Evolutionary conservation across 2,888 invertebrate species (phyloP).

Genomic region (Nycteola revayana): DNA sequence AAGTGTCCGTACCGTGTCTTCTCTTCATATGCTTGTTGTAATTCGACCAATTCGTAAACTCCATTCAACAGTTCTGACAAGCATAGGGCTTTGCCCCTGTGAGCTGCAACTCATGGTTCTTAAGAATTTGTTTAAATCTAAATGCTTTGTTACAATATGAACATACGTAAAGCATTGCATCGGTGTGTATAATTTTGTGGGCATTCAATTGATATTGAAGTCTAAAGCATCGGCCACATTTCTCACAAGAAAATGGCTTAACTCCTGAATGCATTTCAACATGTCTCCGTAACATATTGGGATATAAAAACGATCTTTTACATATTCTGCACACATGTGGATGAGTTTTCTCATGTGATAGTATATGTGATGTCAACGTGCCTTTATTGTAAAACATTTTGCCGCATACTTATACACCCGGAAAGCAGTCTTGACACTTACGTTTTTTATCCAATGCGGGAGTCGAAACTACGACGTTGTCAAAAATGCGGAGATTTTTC

Average conservation of each 20-base stretch:
- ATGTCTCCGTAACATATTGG: constrained; percentile 67
- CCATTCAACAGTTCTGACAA: constrained; percentile 85
- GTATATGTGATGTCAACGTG: constrained; percentile 66
- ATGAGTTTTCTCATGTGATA: constrained; percentile 65
- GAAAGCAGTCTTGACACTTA: too few species aligned
- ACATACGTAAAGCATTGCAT: constrained; percentile 89
- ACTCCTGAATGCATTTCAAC: constrained; percentile 72
- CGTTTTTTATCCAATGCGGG: too few species aligned
- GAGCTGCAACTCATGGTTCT: constrained; percentile 88
- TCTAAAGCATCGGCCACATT: constrained; percentile 73
- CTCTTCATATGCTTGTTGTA: constrained; percentile 92
- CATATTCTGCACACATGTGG: constrained; percentile 70
- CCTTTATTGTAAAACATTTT: constrained; percentile 74
- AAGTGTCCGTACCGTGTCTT: constrained; percentile 82
- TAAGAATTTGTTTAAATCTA: constrained; percentile 87
- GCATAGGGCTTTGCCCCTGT: constrained; percentile 87
- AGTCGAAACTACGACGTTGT: too few species aligned
- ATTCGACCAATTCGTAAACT: constrained; percentile 92
- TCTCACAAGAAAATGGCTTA: constrained; percentile 69
- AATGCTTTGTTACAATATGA: constrained; percentile 89
- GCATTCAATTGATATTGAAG: constrained; percentile 87
- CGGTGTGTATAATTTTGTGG: constrained; percentile 89
- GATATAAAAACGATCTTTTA: constrained; percentile 66
- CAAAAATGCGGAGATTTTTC: too few species aligned
- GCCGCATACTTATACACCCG: too few species aligned